phyloP scores from a whole-genome alignment of 2,888 invertebrate species.

The Hedya salicella region DNA sequence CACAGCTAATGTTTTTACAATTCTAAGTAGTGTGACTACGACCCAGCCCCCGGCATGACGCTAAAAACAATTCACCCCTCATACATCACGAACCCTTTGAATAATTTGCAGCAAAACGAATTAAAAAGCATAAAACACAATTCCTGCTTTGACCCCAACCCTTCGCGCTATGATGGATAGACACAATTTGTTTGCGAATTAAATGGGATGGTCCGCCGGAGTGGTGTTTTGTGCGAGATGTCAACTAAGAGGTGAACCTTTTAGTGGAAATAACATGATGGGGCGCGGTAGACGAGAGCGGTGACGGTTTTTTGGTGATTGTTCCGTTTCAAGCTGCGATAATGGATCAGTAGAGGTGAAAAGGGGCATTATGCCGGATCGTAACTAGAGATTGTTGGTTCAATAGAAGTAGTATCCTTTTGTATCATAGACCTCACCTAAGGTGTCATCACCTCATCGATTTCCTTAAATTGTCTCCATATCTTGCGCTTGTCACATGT shows the following conservation, averaged over 20 bases:
- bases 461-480: too few species aligned
- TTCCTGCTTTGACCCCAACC: constrained; percentile 66
- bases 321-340: neutral
- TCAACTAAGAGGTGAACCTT: constrained; percentile 11
- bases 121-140: constrained; percentile 80
- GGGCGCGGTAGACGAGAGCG: neutral
- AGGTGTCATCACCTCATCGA: too few species aligned
- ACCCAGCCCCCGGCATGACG: neutral
- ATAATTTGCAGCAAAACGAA: constrained; percentile 63
- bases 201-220: constrained; percentile 27
- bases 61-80: constrained; percentile 43
- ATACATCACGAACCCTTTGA: constrained; percentile 55
- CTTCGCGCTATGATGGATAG: constrained; percentile 61
- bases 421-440: too few species aligned
- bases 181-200: constrained; percentile 49
- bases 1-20: constrained; percentile 7
- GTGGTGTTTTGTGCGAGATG: neutral
- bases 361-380: neutral
- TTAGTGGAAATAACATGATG: constrained; percentile 6
- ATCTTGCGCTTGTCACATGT: too few species aligned
- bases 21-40: neutral
- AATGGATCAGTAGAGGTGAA: neutral
- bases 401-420: too few species aligned
- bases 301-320: neutral
- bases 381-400: neutral